Evolutionary conservation across 1,140 invertebrate species (phyloP), one percentile per base, ranked within the genome.

Genomic region (Sesamia nonagrioides): DNA sequence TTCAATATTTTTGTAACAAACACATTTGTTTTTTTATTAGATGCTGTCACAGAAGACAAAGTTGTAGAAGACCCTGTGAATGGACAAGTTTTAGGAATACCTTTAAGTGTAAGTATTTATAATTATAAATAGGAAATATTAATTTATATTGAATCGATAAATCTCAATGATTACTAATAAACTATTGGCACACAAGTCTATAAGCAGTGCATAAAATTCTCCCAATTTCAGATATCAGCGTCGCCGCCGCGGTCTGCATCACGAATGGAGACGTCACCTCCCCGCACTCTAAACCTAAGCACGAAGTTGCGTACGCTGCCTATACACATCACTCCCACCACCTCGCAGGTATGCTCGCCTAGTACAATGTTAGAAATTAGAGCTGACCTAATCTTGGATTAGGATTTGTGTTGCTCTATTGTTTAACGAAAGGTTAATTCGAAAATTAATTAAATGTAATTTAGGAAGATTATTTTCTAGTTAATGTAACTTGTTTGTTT

Each of bases 271-370:
- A 66, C 86, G 11, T 89, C 89, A 6, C 88, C 91, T 13, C 89
- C 91, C 52, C 90, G 83, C 63, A 89, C 89, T 48, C 82, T 92
- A 50, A 94, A 94, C 86, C 84, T 94, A 27, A 94, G 90, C 82
- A 92, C 92, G 63, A 92, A 92, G 84, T 81, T 94, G 79, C 89
- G 91, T 68, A 88, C 91, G 78, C 85, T 92, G 87, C 91, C 92
- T 33, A 89, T 92, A 83, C 92, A 94, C 82, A 92, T 92, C 71
- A 91, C 92, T 52, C 91, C 92, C 69, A 91, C 92, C 83, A 90
- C 92, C 77, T 92, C 92, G 60, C 91, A 92, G 90, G 91, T 93
- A 91, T 91, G 90, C 11, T 58, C 78, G 79, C 89, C 89, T 93
- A 79, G 90, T 92, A 89, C 74, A 18, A 56, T 69, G 82, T 83